Base-by-base conservation (phyloP, 2,797 vertebrate genomes). In the Leptatherina wallacei region DNA sequence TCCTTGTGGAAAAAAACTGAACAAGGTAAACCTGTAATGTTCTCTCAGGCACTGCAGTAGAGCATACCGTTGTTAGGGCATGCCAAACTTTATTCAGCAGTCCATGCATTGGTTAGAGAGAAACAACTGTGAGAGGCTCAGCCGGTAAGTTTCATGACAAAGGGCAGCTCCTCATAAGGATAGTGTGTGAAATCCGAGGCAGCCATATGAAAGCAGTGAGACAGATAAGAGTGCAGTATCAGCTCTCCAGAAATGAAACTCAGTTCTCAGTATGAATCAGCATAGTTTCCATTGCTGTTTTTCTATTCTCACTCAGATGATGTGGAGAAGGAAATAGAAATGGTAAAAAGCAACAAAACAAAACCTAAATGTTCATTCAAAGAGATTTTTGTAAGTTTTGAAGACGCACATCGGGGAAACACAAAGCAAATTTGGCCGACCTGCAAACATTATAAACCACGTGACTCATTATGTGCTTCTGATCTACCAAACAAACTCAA, bases 101-200 rank as follows among this genome's bases (percentile, higher is more conserved):
- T 68, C 61, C 91, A 92, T 93, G 91, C 91, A 85, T 77, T 38
- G 9, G 89, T 91, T 84, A 91, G 83, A 78, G 85, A 73, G 1
- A 72, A 88, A 91, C 88, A 44, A 47, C 54, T 55, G 72, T 66
- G 81, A 73, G 33, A 52, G 70, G 71, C 69, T 71, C 59, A 76
- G 81, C 55, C 82, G 52, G 78, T 68, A 70, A 74, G 57, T 61
- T 77, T 44, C 81, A 57, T 27, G 72, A 58, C 67, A 70, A 35
- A 36, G 79, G 65, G 74, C 58, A 16, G 62, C 61, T 44, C 36
- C 80, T 73, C 79, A 61, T 29, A 40, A 66, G 68, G 74, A 75
- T 2, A 29, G 62, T 63, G 71, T 68, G 63, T 22, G 75, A 73
- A 82, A 71, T 72, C 72, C 67, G 54, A 69, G 22, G 65, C 73